Percentiles rank a stretch among this genome's conserved stretches.
phyloP scores from a whole-genome alignment of 1,140 invertebrate genomes.

The Ips nitidus region DNA sequence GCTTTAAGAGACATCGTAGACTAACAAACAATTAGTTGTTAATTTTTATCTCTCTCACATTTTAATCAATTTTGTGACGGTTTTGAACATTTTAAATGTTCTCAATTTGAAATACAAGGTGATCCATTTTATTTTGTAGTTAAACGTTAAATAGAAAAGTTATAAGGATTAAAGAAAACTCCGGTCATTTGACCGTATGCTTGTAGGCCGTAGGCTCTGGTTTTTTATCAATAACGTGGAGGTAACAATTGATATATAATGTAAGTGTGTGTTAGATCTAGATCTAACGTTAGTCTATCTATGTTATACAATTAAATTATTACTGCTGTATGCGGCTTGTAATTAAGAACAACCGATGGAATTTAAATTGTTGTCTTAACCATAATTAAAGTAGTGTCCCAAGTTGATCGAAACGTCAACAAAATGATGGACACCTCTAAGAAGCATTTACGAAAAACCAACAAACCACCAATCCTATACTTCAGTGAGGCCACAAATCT shows the following conservation, averaged over 20 bases:
- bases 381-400: no score
- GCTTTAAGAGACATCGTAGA: constrained; percentile 8
- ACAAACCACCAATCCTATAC: no score
- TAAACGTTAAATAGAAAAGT: not conserved
- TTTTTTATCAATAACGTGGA: not conserved
- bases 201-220: not conserved
- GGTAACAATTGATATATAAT: not conserved
- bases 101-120: not conserved
- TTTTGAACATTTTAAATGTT: not conserved
- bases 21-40: constrained; percentile 11
- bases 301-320: no score
- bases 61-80: not conserved
- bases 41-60: not conserved
- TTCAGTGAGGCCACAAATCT: no score
- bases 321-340: no score
- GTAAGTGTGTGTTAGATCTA: not conserved
- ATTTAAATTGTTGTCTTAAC: no score
- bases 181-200: not conserved
- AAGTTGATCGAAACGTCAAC: no score
- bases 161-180: not conserved
- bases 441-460: no score
- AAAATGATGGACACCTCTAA: no score
- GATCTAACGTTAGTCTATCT: no score
- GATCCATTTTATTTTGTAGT: not conserved
- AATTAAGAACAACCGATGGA: no score